Base-by-base conservation (phyloP, 1,140 invertebrate species). In the Octopus bimaculoides region DNA sequence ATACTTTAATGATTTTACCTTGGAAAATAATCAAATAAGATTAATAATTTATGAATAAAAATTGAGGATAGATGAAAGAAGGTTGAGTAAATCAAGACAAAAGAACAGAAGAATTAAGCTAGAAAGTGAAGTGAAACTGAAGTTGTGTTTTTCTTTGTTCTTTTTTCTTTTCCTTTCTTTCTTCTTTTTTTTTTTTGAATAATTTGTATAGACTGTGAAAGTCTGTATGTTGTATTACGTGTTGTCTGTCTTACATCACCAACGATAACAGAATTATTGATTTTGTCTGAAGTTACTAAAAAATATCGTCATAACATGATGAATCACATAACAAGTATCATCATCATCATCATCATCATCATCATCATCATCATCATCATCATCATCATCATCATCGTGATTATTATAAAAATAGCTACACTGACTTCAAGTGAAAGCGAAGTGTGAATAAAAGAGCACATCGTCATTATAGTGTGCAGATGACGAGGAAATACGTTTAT, bases 11-110 rank as follows among this genome's bases (percentile, higher is more conserved):
- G 61, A 66, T 66, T 66, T 66, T 66, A 66, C 61, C 61, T 66
- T 66, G 61, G 61, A 66, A 66, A 66, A 66, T 66, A 66, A 66
- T 66, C 61, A 66, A 66, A 66, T 66, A 66, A 66, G 61, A 66
- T 66, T 66, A 66, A 66, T 66, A 66, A 66, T 66, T 66, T 66
- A 66, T 66, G 61, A 66, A 66, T 66, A 66, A 66, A 66, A 66
- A 66, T 66, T 66, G 61, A 66, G 3, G 1, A 66, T 14, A 66
- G 61, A n/a, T 66, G n/a, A 66, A 66, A 66, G 61, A 66, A 66
- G 61, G 61, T 12, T 66, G 61, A 66, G 61, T 66, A 14, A 66
- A n/a, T 66, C n/a, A n/a, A 66, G 61, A 66, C 61, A 66, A 66
- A 66, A 66, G 61, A 66, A 66, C 61, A 66, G n/a, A 66, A 41